phyloP scores from a whole-genome alignment of 1,140 invertebrate species.

The Oryzaephilus surinamensis region DNA sequence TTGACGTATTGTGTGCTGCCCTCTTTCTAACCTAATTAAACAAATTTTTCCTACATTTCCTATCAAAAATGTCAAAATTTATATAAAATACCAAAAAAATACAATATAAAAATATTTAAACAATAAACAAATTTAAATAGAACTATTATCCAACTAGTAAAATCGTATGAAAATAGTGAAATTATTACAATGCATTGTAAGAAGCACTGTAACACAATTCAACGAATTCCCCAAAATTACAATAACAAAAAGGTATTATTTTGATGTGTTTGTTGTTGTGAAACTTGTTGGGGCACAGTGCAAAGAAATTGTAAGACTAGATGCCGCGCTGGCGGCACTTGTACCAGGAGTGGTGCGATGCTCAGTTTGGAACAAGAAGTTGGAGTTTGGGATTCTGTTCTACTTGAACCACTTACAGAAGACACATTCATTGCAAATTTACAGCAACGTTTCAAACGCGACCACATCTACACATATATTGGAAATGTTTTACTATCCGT shows the following conservation, averaged over 20 bases:
- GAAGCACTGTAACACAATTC: no score
- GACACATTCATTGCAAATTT: slow-evolving; percentile 66
- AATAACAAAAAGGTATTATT: neutral
- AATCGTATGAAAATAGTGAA: no score
- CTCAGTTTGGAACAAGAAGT: slow-evolving; percentile 44
- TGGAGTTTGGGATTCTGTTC: slow-evolving; percentile 65
- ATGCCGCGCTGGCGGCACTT: slow-evolving; percentile 31
- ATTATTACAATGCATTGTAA: no score
- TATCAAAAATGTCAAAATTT: no score
- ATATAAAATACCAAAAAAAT: no score
- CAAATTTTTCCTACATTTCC: no score
- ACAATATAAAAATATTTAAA: no score
- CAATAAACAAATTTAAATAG: no score
- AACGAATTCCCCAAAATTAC: neutral
- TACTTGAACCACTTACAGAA: slow-evolving; percentile 63
- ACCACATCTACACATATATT: slow-evolving; percentile 75
- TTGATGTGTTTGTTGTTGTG: neutral
- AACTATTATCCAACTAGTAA: no score
- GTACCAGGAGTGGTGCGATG: slow-evolving; percentile 29
- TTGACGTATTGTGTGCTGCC: no score
- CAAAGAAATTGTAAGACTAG: slow-evolving; percentile 24
- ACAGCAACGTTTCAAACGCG: slow-evolving; percentile 62
- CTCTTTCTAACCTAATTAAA: no score
- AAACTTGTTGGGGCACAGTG: slow-evolving; percentile 24
- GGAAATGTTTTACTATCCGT: slow-evolving; percentile 65